Evolutionary conservation across 1,140 invertebrate species (phyloP).

Genomic region (Zelostemma sp.): DNA sequence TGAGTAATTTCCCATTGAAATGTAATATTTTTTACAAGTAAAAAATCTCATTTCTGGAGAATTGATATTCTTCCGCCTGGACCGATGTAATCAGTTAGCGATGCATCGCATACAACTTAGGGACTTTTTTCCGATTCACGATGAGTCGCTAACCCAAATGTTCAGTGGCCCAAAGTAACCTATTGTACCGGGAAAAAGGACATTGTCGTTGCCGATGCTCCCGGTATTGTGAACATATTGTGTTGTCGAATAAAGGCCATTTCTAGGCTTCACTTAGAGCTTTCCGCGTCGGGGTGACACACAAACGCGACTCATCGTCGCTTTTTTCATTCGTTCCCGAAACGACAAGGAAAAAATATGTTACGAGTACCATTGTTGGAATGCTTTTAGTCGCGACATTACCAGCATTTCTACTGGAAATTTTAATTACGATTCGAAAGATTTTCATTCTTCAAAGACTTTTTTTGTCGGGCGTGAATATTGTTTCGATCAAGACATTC

Average conservation of each 20-base stretch:
- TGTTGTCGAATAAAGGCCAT: conserved; percentile 56
- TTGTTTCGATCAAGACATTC: no score
- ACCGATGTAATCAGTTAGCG: no score
- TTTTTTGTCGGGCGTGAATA: no score
- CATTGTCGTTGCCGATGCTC: conserved; percentile 34
- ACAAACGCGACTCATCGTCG: conserved; percentile 59
- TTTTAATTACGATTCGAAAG: no score
- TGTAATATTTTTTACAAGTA: no score
- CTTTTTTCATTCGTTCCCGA: conserved; percentile 21
- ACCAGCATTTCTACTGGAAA: neutral
- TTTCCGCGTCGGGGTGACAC: conserved; percentile 50
- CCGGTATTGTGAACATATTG: conserved; percentile 55
- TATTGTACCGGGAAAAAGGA: conserved; percentile 40
- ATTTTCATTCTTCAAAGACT: no score
- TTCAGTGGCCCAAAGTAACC: conserved; percentile 41
- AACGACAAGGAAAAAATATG: conserved; percentile 12
- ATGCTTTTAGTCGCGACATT: conserved; percentile 52
- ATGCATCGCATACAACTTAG: conserved; percentile 28
- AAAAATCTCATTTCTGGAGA: no score
- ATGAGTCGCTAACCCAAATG: conserved; percentile 61
- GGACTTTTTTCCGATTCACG: conserved; percentile 57
- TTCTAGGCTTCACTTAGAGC: conserved; percentile 61
- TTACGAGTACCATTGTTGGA: conserved; percentile 39
- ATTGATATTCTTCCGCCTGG: no score
- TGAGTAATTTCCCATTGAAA: no score